A percentile compares a stretch with the other conserved stretches of the same genome.
phyloP scores from a whole-genome alignment of 2,113 vertebrate species.

The Rhinopomastus cyanomelas region DNA sequence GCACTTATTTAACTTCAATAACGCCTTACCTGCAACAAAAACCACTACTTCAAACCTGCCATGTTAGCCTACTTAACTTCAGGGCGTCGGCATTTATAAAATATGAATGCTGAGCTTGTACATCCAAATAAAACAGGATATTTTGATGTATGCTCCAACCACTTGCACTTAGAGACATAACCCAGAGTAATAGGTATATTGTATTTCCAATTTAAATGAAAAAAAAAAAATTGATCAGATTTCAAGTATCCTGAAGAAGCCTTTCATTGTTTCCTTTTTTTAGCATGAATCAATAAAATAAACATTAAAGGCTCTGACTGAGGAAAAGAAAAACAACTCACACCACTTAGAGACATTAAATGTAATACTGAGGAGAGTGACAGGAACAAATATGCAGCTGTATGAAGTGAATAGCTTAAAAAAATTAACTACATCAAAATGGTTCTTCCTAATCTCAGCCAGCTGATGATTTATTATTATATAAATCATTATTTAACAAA shows the following conservation, averaged over 20 bases:
- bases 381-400: slow-evolving; percentile 26
- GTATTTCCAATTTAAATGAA: slow-evolving; percentile 52
- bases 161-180: slow-evolving; percentile 51
- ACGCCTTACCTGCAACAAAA: background rate
- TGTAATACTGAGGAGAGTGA: slow-evolving; percentile 30
- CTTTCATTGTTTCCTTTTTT: slow-evolving; percentile 40
- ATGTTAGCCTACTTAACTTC: slow-evolving; percentile 10
- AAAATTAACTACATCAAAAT: slow-evolving; percentile 5
- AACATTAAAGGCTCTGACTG: slow-evolving; percentile 58
- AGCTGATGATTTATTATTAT: background rate
- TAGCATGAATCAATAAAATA: slow-evolving; percentile 56
- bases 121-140: slow-evolving; percentile 37
- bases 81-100: background rate
- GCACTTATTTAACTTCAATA: slow-evolving; percentile 17
- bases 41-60: slow-evolving; percentile 20
- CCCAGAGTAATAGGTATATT: slow-evolving; percentile 41
- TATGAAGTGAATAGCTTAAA: background rate
- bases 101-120: slow-evolving; percentile 2
- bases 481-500: slow-evolving; percentile 3
- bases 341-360: slow-evolving; percentile 50
- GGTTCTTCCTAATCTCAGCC: background rate
- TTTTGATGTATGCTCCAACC: slow-evolving; percentile 27
- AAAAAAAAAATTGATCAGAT: slow-evolving; percentile 56
- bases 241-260: slow-evolving; percentile 55
- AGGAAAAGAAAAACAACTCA: slow-evolving; percentile 52